Evolutionary conservation across 2,113 vertebrate genomes (phyloP).

Genomic region (Terrapene triunguis): DNA sequence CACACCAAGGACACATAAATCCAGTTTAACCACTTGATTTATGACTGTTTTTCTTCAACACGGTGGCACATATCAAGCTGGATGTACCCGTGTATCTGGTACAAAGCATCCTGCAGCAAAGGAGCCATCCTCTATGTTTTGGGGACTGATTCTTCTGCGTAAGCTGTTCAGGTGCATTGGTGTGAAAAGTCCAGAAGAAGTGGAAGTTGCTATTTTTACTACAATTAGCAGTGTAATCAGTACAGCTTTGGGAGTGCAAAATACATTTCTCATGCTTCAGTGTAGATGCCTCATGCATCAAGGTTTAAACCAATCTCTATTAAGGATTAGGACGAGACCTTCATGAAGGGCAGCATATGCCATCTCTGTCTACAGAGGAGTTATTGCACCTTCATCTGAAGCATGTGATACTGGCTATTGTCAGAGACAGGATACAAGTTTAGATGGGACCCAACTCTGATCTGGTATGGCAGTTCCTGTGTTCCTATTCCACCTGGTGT

Average conservation of each 20-base stretch:
- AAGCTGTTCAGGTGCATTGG: neutral
- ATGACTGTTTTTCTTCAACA: neutral
- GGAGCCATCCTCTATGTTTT: accelerated
- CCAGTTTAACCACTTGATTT: neutral
- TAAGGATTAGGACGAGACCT: constrained; percentile 20
- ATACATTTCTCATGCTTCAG: constrained; percentile 3
- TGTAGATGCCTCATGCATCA: neutral
- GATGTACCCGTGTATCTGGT: neutral
- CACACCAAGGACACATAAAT: neutral
- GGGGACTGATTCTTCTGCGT: neutral
- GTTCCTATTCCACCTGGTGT: constrained; percentile 68
- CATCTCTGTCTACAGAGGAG: constrained; percentile 42
- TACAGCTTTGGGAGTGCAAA: neutral
- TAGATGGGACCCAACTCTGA: constrained; percentile 74
- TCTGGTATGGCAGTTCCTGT: constrained; percentile 72
- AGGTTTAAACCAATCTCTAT: neutral
- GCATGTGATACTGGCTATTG: constrained; percentile 65
- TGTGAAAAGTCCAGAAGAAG: neutral
- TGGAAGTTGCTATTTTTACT: neutral
- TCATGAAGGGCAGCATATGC: neutral
- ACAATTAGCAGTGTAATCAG: neutral
- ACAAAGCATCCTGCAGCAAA: neutral
- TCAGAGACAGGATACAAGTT: constrained; percentile 72
- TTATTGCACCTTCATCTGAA: constrained; percentile 64
- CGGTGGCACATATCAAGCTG: neutral